Base-by-base conservation (phyloP, 2,888 invertebrate species). In the Parnassius apollo region DNA sequence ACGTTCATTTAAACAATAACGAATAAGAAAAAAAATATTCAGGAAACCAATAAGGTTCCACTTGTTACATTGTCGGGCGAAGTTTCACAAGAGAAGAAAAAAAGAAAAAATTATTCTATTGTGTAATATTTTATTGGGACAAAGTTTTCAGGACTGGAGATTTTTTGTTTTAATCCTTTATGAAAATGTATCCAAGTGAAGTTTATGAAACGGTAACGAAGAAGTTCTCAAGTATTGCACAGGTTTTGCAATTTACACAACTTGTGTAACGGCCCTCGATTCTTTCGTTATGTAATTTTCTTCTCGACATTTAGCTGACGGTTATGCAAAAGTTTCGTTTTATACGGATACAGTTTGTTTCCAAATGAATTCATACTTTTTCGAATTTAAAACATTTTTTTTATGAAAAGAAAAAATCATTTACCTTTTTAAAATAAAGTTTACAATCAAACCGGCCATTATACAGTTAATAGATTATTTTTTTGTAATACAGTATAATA, bases 241-340 rank as follows among this genome's bases (percentile, higher is more conserved):
- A 11, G 13, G 48, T 62, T 57, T 44, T 35, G 53, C n/a, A 53
- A 57, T 25, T 57, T 22, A 57, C 57, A 46, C 46, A 61, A 57
- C 8, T 52, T 57, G 52, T 46, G 9, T 57, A 62, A 62, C 44
- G 9, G 7, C 11, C 3, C 35, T 13, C 42, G 42, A 51, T 57
- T 52, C 42, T 22, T 61, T 18, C 22, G 46, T 57, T 62, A 57
- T 51, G 22, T 46, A 62, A 62, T 57, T 52, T 61, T 42, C 42
- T 49, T 60, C 42, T 42, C 9, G 13, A 50, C 8, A 42, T 42
- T 44, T n/a, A 42, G 11, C 13, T 9, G 18, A 1, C n/a, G 9
- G 57, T 57, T 51, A 35, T 52, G 57, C 13, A 52, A 61, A 61
- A 42, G 35, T 62, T 48, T 57, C 12, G 2, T 51, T 61, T 56